Base-by-base conservation (phyloP, 1,140 invertebrate genomes). In the Saccostrea glomerata region DNA sequence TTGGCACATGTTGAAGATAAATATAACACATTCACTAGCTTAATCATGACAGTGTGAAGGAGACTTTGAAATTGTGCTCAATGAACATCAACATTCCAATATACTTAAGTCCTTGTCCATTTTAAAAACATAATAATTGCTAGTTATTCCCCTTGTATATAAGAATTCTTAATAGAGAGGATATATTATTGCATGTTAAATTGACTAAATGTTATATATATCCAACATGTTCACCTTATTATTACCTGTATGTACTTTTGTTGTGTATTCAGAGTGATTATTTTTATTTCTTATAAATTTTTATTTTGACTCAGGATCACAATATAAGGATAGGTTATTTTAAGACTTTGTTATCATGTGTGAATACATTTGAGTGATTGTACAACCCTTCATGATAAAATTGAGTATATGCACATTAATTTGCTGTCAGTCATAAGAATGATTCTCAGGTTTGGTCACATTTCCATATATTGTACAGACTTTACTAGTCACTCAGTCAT, bases 31-130 rank as follows among this genome's bases (percentile, higher is more conserved):
- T 66, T 4, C 20, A 77, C 23, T 30, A 77, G 70, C 70, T 30
- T 77, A 30, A 77, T 77, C 70, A 77, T 77, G 70, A 77, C 70
- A 77, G 17, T 63, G 58, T 63, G 17, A n/a, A 63, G 30, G 70
- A 77, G 70, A 77, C 36, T 77, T 30, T 66, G 11, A 77, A 2
- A 36, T 77, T 30, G 70, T 77, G 70, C 70, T 77, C 70, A 77
- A 77, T 30, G 23, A 25, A 12, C 70, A 77, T 12, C 70, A 77
- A 77, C 70, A 77, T 77, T 77, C 70, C 70, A 77, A 36, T 77
- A 77, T 47, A 47, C 47, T 47, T 47, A 47, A 47, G 9, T 47
- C 47, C 47, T 47, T 47, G 47, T 77, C 70, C 23, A 12, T 12
- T 15, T 63, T n/a, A 17, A 63, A 63, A 63, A 17, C 58, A 0